Conservation (phyloP, 2,888 invertebrate species). For the Lasioglossum zephyrum region DNA sequence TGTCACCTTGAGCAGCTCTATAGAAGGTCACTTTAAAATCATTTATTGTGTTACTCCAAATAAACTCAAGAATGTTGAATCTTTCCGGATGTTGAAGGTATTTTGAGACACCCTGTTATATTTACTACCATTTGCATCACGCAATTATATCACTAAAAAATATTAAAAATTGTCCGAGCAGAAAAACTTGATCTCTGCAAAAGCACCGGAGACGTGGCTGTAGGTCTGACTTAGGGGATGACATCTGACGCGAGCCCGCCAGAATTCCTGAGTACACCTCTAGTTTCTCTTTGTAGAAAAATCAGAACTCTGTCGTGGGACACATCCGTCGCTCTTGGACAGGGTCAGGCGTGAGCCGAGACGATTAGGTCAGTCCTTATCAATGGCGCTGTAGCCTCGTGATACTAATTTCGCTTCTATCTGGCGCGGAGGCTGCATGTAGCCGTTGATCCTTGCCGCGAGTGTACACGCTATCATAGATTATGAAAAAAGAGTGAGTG, state of each 20-base stretch:
- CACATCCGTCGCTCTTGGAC: neutral
- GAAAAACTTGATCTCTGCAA: neutral
- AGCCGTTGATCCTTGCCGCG: neutral
- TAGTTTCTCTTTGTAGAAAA: neutral
- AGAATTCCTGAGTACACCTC: neutral
- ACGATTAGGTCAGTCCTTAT: neutral
- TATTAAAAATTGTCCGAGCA: neutral
- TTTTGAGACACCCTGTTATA: too few species aligned
- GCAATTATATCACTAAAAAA: neutral
- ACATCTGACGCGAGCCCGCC: neutral
- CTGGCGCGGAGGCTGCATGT: neutral
- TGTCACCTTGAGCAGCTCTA: too few species aligned
- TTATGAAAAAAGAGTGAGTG: neutral
- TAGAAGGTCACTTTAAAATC: too few species aligned
- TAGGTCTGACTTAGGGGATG: neutral
- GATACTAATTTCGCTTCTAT: neutral
- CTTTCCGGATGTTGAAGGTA: too few species aligned
- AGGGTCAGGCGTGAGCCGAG: neutral
- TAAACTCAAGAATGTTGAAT: too few species aligned
- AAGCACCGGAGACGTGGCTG: neutral
- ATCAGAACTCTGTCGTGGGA: neutral
- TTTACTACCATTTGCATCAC: neutral
- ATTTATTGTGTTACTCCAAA: too few species aligned
- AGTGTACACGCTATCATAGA: neutral
- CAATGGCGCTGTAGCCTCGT: neutral